Evolutionary conservation across 2,888 invertebrate genomes (phyloP), one percentile per base, ranked within the genome.

Genomic region (Callyntrura guangdongensis): DNA sequence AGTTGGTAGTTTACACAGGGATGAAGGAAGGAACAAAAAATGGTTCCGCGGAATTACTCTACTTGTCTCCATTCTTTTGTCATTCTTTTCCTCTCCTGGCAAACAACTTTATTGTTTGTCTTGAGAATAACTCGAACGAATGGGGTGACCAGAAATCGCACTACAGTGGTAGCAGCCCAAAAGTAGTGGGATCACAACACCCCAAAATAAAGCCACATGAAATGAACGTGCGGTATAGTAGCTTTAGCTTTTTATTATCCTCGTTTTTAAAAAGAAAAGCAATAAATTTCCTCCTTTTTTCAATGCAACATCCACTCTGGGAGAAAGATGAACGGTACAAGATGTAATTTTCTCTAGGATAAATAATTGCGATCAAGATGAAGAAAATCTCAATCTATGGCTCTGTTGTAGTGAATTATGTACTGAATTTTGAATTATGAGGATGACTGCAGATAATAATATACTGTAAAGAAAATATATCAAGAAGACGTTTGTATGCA

Each of bases 141-240:
- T 22, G 17, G 72, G 47, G 47, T 11, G 45, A 59, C 9, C 36
- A 45, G 8, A 22, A 22, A n/a, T 8, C 1, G 14, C 22, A 49
- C 47, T 17, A 81, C 8, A 47, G 9, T 59, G 6, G 2, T 36
- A 36, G 2, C 36, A 36, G 36, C 36, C 36, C 36, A 36, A 36
- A 36, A 36, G 36, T 2, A 36, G 36, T 36, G 36, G 36, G 36
- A 36, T 36, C 36, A 36, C 36, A 36, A 36, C 36, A 36, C 36
- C 36, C 36, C 36, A 36, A n/a, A n/a, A n/a, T 82, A 61, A 82
- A 82, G 82, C 64, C 82, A 64, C 82, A 82, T 61, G 45, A 82
- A 82, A 82, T n/a, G 36, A 36, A 36, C 36, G 36, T 36, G 36
- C 6, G 3, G 36, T 36, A 36, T 36, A 36, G 36, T 20, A 61